Evolutionary conservation across 1,140 invertebrate species (phyloP), one percentile per base, ranked within the genome.

Genomic region (Heterodera schachtii): DNA sequence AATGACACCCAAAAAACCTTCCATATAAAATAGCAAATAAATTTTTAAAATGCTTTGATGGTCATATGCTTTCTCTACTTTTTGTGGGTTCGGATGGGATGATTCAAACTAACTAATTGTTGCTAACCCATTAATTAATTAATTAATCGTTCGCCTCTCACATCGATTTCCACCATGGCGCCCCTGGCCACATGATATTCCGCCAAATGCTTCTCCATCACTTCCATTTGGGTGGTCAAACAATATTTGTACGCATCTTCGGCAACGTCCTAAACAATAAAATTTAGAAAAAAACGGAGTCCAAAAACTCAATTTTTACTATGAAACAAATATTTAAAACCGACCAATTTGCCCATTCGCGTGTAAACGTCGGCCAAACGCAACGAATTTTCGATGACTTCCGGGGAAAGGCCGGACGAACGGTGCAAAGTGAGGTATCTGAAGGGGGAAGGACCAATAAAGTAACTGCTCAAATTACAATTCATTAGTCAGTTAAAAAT

Each of bases 321-420:
- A 13, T 13, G 11, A 52, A 52, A 52, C 6, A 64, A 64, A 64
- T 19, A 16, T 0, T n/a, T 64, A 19, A 19, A 2, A 1, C 16
- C 3, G 19, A 64, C 57, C 16, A 90, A 49, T 7, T 88, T 82
- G 9, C 88, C 88, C 81, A 80, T 80, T 16, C 81, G 57, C 41
- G 88, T 89, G 69, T 86, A 86, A 70, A 89, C 84, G 73, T 90
- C 89, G 3, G 88, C 89, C 46, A 89, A 79, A 76, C 90, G 90
- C 67, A 89, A 73, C 43, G 81, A 84, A 57, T 89, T 81, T 21
- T 84, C 89, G 74, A 89, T 89, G 60, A 89, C 87, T 71, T 87
- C 89, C 21, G 89, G 86, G 31, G 89, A 89, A 13, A 49, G 64
- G 46, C 89, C 87, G 41, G 78, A 86, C 67, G 84, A 86, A 7